Conservation (phyloP, 1,140 invertebrate species). For the Tetramorium parvispinum region DNA sequence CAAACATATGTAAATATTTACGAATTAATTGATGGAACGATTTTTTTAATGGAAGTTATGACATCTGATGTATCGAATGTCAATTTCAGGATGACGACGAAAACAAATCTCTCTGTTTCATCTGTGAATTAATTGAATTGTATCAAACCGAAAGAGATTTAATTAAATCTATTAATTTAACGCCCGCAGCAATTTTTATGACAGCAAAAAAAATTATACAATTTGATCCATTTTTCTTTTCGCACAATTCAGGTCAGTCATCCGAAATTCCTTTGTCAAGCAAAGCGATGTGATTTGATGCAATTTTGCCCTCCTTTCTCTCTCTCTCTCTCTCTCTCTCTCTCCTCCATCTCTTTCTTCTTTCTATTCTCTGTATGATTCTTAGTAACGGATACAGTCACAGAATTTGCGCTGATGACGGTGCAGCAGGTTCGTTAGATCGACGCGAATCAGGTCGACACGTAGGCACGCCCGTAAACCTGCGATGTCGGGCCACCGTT, state of each 20-base stretch:
- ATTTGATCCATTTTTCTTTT: not conserved
- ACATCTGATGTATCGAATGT: not conserved
- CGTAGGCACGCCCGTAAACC: conserved; percentile 54
- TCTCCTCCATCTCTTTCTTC: conserved; percentile 15
- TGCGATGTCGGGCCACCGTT: conserved; percentile 43
- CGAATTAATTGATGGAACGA: conserved; percentile 42
- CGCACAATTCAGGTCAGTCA: not conserved
- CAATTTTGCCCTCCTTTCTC: not conserved
- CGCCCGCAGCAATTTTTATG: not conserved
- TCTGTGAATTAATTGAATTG: not conserved
- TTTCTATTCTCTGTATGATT: conserved; percentile 28
- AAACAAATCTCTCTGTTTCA: conserved; percentile 9
- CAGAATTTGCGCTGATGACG: conserved; percentile 41
- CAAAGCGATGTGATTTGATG: conserved; percentile 15
- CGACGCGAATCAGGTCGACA: conserved; percentile 58
- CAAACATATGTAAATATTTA: not conserved
- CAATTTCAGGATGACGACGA: conserved; percentile 1
- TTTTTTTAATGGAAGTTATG: conserved; percentile 40
- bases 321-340: not conserved
- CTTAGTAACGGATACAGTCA: conserved; percentile 20
- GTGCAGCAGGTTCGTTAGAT: conserved; percentile 47
- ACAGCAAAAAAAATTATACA: not conserved
- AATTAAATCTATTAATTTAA: conserved; percentile 8
- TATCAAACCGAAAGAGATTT: not conserved
- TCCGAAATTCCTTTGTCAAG: not conserved